A percentile compares a stretch with the other conserved stretches of the same genome.
phyloP scores from a whole-genome alignment of 2,888 invertebrate genomes.

The Acronicta psi region DNA sequence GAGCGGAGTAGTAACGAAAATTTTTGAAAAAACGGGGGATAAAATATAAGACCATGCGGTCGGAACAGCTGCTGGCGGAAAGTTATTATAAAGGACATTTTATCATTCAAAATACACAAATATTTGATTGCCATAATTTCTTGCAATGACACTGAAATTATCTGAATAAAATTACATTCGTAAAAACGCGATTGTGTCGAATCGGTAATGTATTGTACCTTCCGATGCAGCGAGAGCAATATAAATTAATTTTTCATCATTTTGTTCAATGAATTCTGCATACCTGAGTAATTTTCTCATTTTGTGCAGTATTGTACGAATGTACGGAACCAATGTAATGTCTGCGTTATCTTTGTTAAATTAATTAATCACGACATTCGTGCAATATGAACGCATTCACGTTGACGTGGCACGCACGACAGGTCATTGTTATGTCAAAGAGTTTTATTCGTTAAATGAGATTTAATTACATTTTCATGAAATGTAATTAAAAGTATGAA shows the following conservation, averaged over 20 bases:
- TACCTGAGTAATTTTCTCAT: constrained; percentile 23
- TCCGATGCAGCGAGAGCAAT: constrained; percentile 37
- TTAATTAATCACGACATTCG: constrained; percentile 7
- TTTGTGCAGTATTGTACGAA: constrained; percentile 17
- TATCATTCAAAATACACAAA: too few relatives aligned
- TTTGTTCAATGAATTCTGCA: constrained; percentile 28
- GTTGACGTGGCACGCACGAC: background rate
- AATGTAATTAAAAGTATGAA: too few relatives aligned
- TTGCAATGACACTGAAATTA: background rate
- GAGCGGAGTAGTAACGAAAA: too few relatives aligned
- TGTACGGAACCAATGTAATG: constrained; percentile 6
- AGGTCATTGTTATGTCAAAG: background rate
- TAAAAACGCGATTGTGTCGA: constrained; percentile 20
- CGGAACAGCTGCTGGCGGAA: too few relatives aligned
- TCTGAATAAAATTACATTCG: constrained; percentile 4
- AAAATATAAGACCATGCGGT: too few relatives aligned
- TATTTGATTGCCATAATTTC: too few relatives aligned
- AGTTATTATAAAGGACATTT: too few relatives aligned
- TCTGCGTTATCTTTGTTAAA: background rate
- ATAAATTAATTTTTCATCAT: constrained; percentile 48
- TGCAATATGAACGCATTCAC: background rate
- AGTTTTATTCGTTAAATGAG: background rate
- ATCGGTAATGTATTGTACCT: constrained; percentile 14
- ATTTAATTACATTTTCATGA: background rate
- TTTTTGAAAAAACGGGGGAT: too few relatives aligned